These are phyloP conservation scores for Axea sp. DNA, from an alignment of 2,888 invertebrate species.

Conservation along the genomic window DNA sequence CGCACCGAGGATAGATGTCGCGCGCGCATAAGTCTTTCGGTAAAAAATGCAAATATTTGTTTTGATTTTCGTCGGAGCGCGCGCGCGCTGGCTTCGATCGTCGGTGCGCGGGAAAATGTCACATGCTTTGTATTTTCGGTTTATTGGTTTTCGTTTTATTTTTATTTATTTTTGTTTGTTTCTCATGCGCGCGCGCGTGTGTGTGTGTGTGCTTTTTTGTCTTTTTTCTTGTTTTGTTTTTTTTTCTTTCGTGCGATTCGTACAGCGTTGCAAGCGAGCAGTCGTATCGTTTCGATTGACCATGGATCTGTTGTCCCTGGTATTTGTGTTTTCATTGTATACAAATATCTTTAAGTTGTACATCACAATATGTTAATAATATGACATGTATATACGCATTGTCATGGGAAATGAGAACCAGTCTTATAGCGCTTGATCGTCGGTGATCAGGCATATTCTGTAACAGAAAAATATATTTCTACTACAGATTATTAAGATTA, in stretches of 20 bases:
- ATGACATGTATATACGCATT: slow-evolving; percentile 78
- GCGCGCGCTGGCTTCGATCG: slow-evolving; percentile 24
- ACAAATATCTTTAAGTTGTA: slow-evolving; percentile 78
- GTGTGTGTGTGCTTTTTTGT: no score
- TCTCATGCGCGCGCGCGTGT: no score
- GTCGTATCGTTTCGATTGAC: slow-evolving; percentile 70
- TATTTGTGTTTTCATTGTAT: slow-evolving; percentile 75
- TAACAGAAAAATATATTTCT: slow-evolving; percentile 80
- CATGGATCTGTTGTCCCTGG: slow-evolving; percentile 69
- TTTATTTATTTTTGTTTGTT: neutral
- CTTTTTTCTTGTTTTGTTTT: slow-evolving; percentile 2
- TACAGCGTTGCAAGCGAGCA: slow-evolving; percentile 65
- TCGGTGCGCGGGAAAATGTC: slow-evolving; percentile 17
- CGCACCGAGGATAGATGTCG: slow-evolving; percentile 24
- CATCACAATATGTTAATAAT: slow-evolving; percentile 76
- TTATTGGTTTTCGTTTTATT: neutral
- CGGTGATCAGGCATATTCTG: slow-evolving; percentile 79
- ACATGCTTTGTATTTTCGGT: neutral
- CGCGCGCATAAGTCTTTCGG: slow-evolving; percentile 34
- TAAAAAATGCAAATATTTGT: slow-evolving; percentile 59
- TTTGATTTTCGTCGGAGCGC: slow-evolving; percentile 53
- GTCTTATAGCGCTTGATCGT: slow-evolving; percentile 77
- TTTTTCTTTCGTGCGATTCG: slow-evolving; percentile 39
- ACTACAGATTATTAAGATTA: no score
- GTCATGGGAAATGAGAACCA: slow-evolving; percentile 80